These are phyloP conservation scores for Abscondita cerata DNA, from an alignment of 2,888 invertebrate species.

Conservation along the genomic window DNA sequence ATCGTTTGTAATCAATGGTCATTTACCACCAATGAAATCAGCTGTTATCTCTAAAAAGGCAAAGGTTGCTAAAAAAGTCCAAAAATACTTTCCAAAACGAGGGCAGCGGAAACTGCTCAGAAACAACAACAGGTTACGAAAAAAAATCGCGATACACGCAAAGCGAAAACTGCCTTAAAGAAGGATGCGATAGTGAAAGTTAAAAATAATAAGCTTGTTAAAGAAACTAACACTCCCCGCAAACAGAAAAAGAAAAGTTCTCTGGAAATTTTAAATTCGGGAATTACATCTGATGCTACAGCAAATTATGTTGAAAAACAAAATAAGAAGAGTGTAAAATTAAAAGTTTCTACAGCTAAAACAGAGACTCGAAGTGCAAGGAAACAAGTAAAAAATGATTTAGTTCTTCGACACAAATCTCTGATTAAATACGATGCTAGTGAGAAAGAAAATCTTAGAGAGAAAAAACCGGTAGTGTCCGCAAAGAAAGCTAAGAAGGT, in stretches of 20 bases:
- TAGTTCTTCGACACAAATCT: constrained; percentile 33
- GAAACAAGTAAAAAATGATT: constrained; percentile 21
- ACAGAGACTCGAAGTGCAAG: constrained; percentile 15
- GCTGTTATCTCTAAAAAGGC: constrained; percentile 39
- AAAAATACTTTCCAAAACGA: constrained; percentile 48
- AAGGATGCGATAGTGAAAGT: constrained; percentile 2
- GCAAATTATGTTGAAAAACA: constrained; percentile 17
- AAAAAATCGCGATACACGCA: neutral
- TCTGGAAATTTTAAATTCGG: constrained; percentile 1
- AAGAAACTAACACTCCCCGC: constrained; percentile 11
- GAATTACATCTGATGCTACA: constrained; percentile 5
- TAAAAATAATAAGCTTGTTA: constrained; percentile 14
- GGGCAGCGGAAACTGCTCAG: constrained; percentile 1
- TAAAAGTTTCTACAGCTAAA: constrained; percentile 18
- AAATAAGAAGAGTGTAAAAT: constrained; percentile 24
- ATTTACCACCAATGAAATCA: constrained; percentile 51
- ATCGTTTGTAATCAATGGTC: constrained; percentile 56
- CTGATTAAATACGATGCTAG: constrained; percentile 21
- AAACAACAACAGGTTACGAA: constrained; percentile 23
- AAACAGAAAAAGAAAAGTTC: constrained; percentile 22
- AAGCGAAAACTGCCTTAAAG: constrained; percentile 11
- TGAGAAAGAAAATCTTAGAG: constrained; percentile 29
- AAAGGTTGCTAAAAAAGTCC: constrained; percentile 41
- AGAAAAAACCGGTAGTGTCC: constrained; percentile 24
- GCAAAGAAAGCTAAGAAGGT: constrained; percentile 34